Base-by-base conservation (phyloP, 1,140 invertebrate species). In the Drosophila littoralis region DNA sequence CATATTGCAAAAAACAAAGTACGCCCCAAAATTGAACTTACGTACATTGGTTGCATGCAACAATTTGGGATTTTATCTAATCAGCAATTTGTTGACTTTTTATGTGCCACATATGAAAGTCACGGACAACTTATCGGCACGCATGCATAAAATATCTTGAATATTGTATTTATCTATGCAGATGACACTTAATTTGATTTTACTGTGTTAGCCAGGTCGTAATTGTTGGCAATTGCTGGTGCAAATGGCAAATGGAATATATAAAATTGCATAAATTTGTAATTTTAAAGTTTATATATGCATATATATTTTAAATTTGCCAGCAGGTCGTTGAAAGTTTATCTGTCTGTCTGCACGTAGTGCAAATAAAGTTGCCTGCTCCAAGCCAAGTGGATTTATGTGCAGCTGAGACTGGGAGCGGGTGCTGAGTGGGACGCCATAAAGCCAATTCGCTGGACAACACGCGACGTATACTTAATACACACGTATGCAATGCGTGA, bases 401-500 rank as follows among this genome's bases (percentile, higher is more conserved):
- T 61, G 52, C 45, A 38, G 36, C 54, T n/a, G 40, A 36, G 32
- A 8, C 12, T 7, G 57, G 6, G n/a, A 15, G 40, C 40, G n/a
- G 28, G 15, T 28, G 32, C 4, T 28, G 22, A 7, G 22, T 7
- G 28, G 15, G 33, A 17, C 6, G 52, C 40, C 64, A 59, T 42
- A 68, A 85, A 86, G 77, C 54, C 82, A 78, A 79, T 52, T 78
- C 42, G 71, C 63, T 46, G 78, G 75, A 74, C 75, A 59, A 65
- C 81, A 85, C 77, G 71, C 74, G 77, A 71, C 81, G 81, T 85
- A 85, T 85, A 77, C 77, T 81, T 85, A 84, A 84, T 85, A 77
- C 71, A 75, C 82, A 85, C 81, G 81, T 88, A 80, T 74, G 66
- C 60, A 68, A 74, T 69, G 84, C 83, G 83, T 88, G 83, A 88